phyloP scores from a whole-genome alignment of 2,113 vertebrate species.

The Caracal caracal region DNA sequence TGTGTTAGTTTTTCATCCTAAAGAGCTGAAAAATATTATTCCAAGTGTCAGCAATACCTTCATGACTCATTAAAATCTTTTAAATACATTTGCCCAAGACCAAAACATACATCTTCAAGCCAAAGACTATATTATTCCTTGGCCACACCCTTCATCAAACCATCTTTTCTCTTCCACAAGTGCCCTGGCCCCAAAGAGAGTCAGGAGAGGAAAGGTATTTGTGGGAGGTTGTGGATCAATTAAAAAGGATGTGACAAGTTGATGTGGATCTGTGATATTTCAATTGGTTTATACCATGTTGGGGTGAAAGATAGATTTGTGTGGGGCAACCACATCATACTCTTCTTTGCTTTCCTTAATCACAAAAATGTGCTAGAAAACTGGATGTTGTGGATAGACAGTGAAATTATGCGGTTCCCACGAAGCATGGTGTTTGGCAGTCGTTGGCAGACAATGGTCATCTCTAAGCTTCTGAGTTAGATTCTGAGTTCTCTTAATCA shows the following conservation, averaged over 20 bases:
- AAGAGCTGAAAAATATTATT: slow-evolving; percentile 76
- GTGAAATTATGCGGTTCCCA: neutral
- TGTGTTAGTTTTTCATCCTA: slow-evolving; percentile 48
- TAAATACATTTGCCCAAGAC: slow-evolving; percentile 61
- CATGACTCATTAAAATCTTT: slow-evolving; percentile 68
- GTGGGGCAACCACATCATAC: neutral
- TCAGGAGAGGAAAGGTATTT: slow-evolving; percentile 9
- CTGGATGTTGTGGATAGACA: neutral
- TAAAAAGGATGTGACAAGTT: slow-evolving; percentile 56
- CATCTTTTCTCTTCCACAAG: slow-evolving; percentile 57
- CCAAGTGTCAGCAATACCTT: slow-evolving; percentile 65
- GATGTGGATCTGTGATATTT: slow-evolving; percentile 7
- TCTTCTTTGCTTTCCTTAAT: slow-evolving; percentile 20
- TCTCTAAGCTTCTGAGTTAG: slow-evolving; percentile 11
- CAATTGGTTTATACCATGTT: neutral
- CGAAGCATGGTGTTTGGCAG: neutral
- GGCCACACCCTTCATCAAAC: slow-evolving; percentile 69
- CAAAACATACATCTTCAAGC: slow-evolving; percentile 72
- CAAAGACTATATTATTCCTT: slow-evolving; percentile 79
- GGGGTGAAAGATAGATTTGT: slow-evolving; percentile 4
- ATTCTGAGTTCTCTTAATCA: neutral
- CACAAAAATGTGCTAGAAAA: slow-evolving; percentile 46
- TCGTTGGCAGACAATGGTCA: neutral
- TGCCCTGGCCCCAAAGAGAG: neutral
- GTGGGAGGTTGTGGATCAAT: slow-evolving; percentile 13